A percentile compares a stretch with the other conserved stretches of the same genome.
phyloP scores from a whole-genome alignment of 2,797 vertebrate species.

The Brachymystax lenok region DNA sequence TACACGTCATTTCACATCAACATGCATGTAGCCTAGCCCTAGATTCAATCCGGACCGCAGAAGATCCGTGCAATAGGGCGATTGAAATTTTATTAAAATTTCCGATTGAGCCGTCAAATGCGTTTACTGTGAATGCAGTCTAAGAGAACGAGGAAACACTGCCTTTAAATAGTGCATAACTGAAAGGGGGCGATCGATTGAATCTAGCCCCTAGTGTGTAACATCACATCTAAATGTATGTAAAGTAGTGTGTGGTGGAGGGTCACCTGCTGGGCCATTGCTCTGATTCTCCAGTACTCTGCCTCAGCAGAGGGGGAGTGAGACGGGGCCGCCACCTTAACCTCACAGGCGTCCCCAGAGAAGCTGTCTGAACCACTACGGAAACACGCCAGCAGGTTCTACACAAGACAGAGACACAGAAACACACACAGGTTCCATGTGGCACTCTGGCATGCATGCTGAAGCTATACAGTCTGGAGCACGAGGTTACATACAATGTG shows the following conservation, averaged over 20 bases:
- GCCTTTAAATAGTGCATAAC: too few species aligned
- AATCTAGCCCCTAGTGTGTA: too few species aligned
- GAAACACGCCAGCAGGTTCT: constrained; percentile 96
- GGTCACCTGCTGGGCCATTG: constrained; percentile 95
- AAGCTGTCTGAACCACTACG: constrained; percentile 92
- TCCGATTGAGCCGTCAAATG: too few species aligned
- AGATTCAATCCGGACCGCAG: too few species aligned
- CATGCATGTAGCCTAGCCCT: background rate
- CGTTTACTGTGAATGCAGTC: too few species aligned
- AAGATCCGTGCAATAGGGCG: too few species aligned
- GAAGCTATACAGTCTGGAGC: background rate
- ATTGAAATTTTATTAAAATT: too few species aligned
- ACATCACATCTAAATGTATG: too few species aligned
- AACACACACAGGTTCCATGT: background rate
- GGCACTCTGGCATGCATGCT: background rate
- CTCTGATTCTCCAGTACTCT: constrained; percentile 94
- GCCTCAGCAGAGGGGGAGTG: constrained; percentile 91
- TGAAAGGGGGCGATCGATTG: too few species aligned
- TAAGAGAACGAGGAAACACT: too few species aligned
- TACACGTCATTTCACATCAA: background rate
- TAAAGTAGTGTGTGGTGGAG: background rate
- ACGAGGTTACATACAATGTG: background rate
- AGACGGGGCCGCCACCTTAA: constrained; percentile 93
- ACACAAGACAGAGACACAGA: background rate
- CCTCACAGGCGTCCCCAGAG: constrained; percentile 94